Conservation (phyloP, 2,888 invertebrate genomes). For the Drosophila differens region DNA sequence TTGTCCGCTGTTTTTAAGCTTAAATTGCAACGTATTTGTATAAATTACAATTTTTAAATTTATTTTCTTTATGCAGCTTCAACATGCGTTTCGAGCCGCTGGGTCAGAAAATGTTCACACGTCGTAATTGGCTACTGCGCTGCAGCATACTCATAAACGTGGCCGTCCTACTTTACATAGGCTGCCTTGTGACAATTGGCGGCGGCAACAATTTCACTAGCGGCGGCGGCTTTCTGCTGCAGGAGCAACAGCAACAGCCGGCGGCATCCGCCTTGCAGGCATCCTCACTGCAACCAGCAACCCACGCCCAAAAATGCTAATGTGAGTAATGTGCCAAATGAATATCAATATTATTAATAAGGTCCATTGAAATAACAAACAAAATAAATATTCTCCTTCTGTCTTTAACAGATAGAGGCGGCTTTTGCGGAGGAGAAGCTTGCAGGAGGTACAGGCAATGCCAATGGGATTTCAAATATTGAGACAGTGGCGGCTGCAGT, state of each 20-base stretch:
- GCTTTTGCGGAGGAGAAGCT: constrained; percentile 69
- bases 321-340: constrained; percentile 38
- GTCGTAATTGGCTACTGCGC: constrained; percentile 90
- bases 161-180: constrained; percentile 90
- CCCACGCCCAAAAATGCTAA: constrained; percentile 70
- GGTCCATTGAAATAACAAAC: background rate
- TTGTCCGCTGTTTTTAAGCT: background rate
- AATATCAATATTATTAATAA: background rate
- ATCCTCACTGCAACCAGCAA: constrained; percentile 48
- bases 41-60: background rate
- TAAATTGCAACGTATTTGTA: constrained; percentile 12
- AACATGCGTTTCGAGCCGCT: constrained; percentile 83
- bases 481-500: constrained; percentile 45
- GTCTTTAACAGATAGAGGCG: constrained; percentile 47
- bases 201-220: constrained; percentile 84
- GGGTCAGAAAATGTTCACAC: constrained; percentile 86
- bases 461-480: constrained; percentile 35
- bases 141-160: constrained; percentile 91
- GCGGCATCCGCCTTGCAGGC: constrained; percentile 56
- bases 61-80: constrained; percentile 50
- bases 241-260: constrained; percentile 79
- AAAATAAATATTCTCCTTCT: background rate
- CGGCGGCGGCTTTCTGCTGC: constrained; percentile 82
- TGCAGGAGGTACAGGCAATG: constrained; percentile 34
- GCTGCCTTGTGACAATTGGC: constrained; percentile 88